These are phyloP conservation scores for Brachyopa scutellaris DNA, from an alignment of 2,888 invertebrate species.

Conservation along the genomic window DNA sequence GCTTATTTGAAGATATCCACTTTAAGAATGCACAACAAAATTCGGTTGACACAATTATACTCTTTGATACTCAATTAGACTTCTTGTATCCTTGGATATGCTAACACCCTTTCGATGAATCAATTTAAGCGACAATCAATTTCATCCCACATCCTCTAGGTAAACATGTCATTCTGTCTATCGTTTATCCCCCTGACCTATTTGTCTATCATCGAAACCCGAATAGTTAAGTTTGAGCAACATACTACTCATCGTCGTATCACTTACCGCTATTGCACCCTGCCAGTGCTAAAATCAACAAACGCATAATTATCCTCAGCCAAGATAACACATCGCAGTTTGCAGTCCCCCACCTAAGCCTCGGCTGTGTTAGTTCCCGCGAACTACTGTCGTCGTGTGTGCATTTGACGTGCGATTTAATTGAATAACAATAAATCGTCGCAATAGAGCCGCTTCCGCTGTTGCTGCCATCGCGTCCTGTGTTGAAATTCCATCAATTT, in stretches of 20 bases:
- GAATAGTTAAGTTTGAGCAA: conserved; percentile 27
- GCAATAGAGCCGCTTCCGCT: not conserved
- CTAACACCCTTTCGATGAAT: conserved; percentile 36
- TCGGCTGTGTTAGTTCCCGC: not conserved
- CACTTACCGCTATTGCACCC: not conserved
- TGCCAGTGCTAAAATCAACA: conserved; percentile 45
- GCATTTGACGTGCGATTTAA: conserved; percentile 61
- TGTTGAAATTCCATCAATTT: conserved; percentile 59
- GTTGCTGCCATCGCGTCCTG: not conserved
- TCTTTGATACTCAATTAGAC: too few relatives aligned
- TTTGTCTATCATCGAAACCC: not conserved
- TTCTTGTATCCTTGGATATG: too few relatives aligned
- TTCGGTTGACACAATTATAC: too few relatives aligned
- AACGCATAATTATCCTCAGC: conserved; percentile 57
- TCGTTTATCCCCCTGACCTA: not conserved
- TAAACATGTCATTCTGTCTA: conserved; percentile 29
- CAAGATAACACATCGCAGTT: conserved; percentile 31
- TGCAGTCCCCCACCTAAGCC: too few relatives aligned
- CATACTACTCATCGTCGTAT: conserved; percentile 21
- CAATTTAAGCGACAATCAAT: conserved; percentile 40
- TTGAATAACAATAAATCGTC: conserved; percentile 71
- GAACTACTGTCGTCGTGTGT: conserved; percentile 16
- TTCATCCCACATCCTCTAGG: conserved; percentile 10
- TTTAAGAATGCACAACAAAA: too few relatives aligned
- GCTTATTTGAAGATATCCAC: too few relatives aligned